Percentiles rank a stretch among this genome's conserved stretches.
Conservation (phyloP, 2,113 vertebrate species). For the Alces alces region DNA sequence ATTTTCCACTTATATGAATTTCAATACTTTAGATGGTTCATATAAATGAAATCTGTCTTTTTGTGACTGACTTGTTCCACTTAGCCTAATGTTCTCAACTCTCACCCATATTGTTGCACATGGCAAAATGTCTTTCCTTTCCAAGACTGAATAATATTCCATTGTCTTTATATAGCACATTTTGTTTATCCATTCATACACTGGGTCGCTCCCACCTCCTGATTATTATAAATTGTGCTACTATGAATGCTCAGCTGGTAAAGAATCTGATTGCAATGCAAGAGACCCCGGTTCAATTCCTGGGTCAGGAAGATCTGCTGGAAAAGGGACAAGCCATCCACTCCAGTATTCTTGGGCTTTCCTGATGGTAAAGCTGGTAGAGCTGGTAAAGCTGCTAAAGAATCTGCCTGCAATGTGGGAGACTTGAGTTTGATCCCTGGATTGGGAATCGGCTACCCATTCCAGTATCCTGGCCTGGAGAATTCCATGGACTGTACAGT, state of each 20-base stretch:
- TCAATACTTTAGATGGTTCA: not conserved
- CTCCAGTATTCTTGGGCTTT: not conserved
- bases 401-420: not conserved
- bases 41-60: not conserved
- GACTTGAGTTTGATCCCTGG: not conserved
- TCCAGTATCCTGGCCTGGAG: not conserved
- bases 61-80: not conserved
- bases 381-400: not conserved
- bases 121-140: not conserved
- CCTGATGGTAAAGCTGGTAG: not conserved
- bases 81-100: not conserved
- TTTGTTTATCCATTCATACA: not conserved
- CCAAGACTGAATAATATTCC: not conserved
- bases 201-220: not conserved
- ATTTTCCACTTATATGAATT: not conserved
- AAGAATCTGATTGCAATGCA: not conserved
- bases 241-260: accelerated
- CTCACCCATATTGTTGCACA: not conserved
- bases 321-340: not conserved
- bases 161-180: not conserved
- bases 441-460: not conserved
- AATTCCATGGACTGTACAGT: not conserved
- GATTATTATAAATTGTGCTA: not conserved
- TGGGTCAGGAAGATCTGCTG: not conserved
- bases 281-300: not conserved